Conservation (phyloP, 2,888 invertebrate species). For the Drosophila robusta region DNA sequence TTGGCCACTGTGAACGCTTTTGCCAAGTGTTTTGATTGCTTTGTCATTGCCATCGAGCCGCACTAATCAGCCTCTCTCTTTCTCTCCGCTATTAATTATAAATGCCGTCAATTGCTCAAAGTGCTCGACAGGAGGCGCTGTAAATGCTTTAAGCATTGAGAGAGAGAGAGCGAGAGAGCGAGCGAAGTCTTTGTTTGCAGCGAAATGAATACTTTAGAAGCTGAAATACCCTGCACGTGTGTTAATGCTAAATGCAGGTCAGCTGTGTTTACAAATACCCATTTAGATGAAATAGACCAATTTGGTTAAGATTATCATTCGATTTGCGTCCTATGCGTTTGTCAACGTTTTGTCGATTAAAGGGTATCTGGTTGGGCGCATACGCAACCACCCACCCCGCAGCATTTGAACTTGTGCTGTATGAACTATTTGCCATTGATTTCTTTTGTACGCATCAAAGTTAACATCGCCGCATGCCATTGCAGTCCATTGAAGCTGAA, state of each 20-base stretch:
- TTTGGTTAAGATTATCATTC: too few relatives aligned
- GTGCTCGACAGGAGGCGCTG: slow-evolving; percentile 54
- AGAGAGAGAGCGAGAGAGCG: too few relatives aligned
- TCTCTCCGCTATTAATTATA: slow-evolving; percentile 72
- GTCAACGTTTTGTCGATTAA: not conserved
- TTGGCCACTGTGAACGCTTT: slow-evolving; percentile 64
- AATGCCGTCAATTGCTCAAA: slow-evolving; percentile 74
- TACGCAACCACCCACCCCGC: not conserved
- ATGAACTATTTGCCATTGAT: slow-evolving; percentile 73
- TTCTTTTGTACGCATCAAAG: slow-evolving; percentile 73
- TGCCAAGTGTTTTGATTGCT: slow-evolving; percentile 78
- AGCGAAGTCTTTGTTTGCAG: not conserved
- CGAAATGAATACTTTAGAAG: not conserved
- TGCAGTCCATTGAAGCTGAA: slow-evolving; percentile 74
- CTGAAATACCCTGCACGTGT: not conserved
- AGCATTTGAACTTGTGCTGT: slow-evolving; percentile 44
- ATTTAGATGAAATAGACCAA: not conserved
- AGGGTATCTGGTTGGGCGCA: slow-evolving; percentile 22
- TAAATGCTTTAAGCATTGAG: slow-evolving; percentile 9
- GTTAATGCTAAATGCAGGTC: too few relatives aligned
- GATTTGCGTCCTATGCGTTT: too few relatives aligned
- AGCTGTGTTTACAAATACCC: too few relatives aligned
- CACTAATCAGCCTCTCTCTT: slow-evolving; percentile 61
- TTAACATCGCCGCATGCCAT: slow-evolving; percentile 55
- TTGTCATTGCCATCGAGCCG: slow-evolving; percentile 62